Evolutionary conservation across 2,113 vertebrate genomes (phyloP).

Genomic region (Phyllostomus discolor): DNA sequence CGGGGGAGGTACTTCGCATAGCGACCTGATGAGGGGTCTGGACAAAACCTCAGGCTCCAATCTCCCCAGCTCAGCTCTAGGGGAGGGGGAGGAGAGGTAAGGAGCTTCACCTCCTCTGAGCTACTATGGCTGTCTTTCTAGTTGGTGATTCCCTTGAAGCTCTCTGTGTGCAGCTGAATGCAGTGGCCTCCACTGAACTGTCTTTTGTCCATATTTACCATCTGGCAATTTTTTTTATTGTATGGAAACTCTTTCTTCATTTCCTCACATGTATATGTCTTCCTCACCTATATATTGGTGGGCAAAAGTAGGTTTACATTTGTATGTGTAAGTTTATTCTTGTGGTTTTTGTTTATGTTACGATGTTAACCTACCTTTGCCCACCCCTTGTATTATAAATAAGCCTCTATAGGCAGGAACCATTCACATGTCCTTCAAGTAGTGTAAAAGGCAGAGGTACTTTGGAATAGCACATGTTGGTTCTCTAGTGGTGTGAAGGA

Average conservation of each 20-base stretch:
- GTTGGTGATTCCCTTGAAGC: background rate
- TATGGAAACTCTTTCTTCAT: background rate
- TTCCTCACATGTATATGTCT: background rate
- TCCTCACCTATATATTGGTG: background rate
- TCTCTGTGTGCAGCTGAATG: background rate
- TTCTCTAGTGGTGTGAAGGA: background rate
- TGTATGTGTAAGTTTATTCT: background rate
- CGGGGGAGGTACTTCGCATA: background rate
- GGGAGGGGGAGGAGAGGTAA: background rate
- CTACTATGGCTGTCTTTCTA: background rate
- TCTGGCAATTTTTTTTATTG: background rate
- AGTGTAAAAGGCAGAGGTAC: background rate
- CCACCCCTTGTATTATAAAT: background rate
- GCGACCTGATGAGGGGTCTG: background rate
- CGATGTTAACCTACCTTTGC: background rate
- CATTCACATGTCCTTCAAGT: background rate
- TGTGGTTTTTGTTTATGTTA: background rate
- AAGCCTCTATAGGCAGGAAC: background rate
- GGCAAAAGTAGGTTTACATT: background rate
- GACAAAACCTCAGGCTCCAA: background rate
- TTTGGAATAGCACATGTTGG: background rate
- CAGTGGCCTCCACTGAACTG: background rate
- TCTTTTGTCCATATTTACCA: background rate
- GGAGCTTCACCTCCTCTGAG: background rate
- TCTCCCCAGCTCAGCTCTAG: background rate